Percentiles rank a stretch among this genome's conserved stretches.
Evolutionary conservation across 2,113 vertebrate genomes (phyloP).

Genomic region (Carassius auratus): DNA sequence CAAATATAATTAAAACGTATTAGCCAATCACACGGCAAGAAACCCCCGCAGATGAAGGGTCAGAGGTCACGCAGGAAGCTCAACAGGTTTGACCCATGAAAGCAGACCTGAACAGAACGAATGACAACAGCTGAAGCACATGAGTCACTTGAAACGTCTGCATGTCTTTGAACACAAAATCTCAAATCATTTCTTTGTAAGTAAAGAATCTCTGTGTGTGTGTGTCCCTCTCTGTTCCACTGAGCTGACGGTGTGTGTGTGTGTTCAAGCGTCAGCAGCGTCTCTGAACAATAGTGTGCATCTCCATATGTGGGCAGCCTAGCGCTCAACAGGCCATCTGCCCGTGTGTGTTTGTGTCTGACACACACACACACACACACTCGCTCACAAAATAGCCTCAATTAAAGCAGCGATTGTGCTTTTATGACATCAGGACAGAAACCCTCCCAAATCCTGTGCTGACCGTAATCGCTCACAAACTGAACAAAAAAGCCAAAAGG

Average conservation of each 20-base stretch:
- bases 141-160: background rate
- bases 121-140: too few relatives aligned
- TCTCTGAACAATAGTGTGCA: slow-evolving; percentile 8
- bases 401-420: background rate
- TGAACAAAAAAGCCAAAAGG: background rate
- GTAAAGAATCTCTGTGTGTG: background rate
- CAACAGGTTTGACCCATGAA: background rate
- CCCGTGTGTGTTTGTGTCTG: slow-evolving; percentile 7
- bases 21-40: too few relatives aligned
- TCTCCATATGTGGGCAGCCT: background rate
- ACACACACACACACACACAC: background rate
- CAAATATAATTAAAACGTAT: too few relatives aligned
- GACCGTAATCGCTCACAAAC: background rate
- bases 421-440: slow-evolving; percentile 5
- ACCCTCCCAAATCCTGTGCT: background rate
- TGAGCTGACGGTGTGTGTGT: background rate
- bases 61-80: background rate
- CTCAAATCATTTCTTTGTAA: too few relatives aligned
- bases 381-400: background rate
- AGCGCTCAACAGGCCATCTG: slow-evolving; percentile 17
- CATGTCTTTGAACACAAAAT: too few relatives aligned
- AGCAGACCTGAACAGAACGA: background rate
- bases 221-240: too few relatives aligned
- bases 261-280: background rate
- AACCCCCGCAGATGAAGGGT: too few relatives aligned